phyloP scores from a whole-genome alignment of 2,797 vertebrate species.

The Garrulus glandarius region DNA sequence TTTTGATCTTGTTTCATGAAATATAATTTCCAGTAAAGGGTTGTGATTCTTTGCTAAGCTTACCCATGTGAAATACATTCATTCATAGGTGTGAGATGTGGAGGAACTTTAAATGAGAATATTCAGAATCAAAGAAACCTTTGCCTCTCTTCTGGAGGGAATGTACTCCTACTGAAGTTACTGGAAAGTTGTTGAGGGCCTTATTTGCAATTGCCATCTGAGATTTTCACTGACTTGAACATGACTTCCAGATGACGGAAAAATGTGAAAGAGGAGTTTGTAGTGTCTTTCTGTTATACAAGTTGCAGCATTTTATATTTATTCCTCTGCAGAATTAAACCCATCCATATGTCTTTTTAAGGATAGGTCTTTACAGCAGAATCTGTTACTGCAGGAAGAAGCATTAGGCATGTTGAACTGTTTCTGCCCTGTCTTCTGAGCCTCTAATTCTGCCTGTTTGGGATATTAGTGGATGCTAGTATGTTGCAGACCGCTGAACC shows the following conservation, averaged over 20 bases:
- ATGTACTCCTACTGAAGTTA: neutral
- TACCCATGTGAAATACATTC: neutral
- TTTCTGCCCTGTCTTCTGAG: neutral
- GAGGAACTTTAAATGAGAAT: constrained; percentile 27
- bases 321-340: neutral
- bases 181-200: neutral
- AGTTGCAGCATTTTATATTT: neutral
- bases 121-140: constrained; percentile 49
- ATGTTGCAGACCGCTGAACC: neutral
- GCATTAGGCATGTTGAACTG: neutral
- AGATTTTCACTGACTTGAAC: neutral
- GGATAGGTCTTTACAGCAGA: neutral
- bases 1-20: constrained; percentile 69
- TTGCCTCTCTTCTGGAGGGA: neutral
- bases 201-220: neutral
- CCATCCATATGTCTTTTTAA: neutral
- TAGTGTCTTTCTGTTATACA: neutral
- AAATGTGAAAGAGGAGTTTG: neutral
- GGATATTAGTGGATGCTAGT: neutral
- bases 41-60: constrained; percentile 47
- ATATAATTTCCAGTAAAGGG: constrained; percentile 13
- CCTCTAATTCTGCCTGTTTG: neutral
- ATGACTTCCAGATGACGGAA: neutral
- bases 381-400: neutral
- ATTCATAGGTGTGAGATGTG: constrained; percentile 11